Conservation (phyloP, 2,888 invertebrate genomes). For the Ichneumoninae sp. region DNA sequence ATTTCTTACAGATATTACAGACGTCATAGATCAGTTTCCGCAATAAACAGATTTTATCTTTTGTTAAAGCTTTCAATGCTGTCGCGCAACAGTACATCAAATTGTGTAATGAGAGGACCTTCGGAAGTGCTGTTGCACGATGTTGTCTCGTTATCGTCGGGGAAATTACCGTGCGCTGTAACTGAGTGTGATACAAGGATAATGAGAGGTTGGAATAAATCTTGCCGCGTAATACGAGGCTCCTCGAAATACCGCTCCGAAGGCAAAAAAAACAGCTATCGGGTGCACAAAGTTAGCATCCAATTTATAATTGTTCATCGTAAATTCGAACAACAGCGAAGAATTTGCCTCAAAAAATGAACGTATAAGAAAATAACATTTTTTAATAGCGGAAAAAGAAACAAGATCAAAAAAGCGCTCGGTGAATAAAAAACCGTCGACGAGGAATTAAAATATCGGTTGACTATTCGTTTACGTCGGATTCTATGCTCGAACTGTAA, state of each 20-base stretch:
- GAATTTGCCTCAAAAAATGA: too few relatives aligned
- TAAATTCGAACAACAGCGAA: too few relatives aligned
- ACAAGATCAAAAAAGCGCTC: background rate
- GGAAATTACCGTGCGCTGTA: background rate
- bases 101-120: background rate
- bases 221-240: background rate
- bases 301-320: too few relatives aligned
- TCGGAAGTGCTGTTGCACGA: background rate
- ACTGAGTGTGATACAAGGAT: background rate
- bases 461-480: background rate
- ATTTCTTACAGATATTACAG: too few relatives aligned
- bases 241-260: background rate
- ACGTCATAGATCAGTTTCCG: too few relatives aligned
- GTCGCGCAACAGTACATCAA: background rate
- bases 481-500: constrained; percentile 2
- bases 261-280: too few relatives aligned
- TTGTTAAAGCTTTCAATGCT: too few relatives aligned
- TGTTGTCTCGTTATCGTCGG: background rate
- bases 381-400: background rate
- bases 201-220: background rate
- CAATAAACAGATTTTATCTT: too few relatives aligned
- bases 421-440: background rate
- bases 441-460: constrained; percentile 1
- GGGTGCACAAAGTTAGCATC: too few relatives aligned
- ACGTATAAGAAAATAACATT: background rate